Evolutionary conservation across 2,113 vertebrate genomes (phyloP), one percentile per base, ranked within the genome.

Genomic region (Tenebrosternarchus preto): DNA sequence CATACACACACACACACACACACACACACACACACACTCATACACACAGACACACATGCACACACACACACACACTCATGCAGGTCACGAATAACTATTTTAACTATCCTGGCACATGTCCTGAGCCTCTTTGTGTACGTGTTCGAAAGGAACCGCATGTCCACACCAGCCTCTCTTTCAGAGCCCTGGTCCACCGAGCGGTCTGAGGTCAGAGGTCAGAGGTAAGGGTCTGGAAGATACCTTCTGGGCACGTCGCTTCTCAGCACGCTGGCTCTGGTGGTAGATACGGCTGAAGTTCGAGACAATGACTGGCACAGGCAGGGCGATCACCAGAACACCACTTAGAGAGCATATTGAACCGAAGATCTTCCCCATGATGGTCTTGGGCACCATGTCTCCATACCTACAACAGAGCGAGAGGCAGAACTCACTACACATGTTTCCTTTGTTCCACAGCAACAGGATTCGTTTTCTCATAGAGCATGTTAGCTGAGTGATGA

Each of bases 281-380:
- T 99, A 99, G 88, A 99, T 99, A 1, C 97, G 95, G 87, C 98
- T 99, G 93, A 98, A 99, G 91, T 99, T 99, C 86, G 98, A 99
- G 50, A 99, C 97, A 46, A 99, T 99, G 82, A 98, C 98, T 0
- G 97, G 98, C 50, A 99, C 98, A 0, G 97, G 97, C 64, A 99
- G 92, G 27, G 98, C 96, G 61, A 99, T 99, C 88, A 99, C 98
- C 87, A 99, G 88, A 73, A 98, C 97, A 0, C 97, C 97, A 29
- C 98, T 99, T 85, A 98, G 91, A 0, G 97, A 99, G 56, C 97
- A 99, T 85, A 99, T 93, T 22, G 97, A 98, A 64, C 95, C 97
- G 78, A 99, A 95, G 74, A 99, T 94, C 93, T 99, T 99, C 82
- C 97, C 98, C 88, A 95, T 95, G 84, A 99, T 98, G 81, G 97